Percentiles rank a stretch among this genome's conserved stretches.
phyloP scores from a whole-genome alignment of 2,888 invertebrate genomes.

The Holacanthella duospinosa region DNA sequence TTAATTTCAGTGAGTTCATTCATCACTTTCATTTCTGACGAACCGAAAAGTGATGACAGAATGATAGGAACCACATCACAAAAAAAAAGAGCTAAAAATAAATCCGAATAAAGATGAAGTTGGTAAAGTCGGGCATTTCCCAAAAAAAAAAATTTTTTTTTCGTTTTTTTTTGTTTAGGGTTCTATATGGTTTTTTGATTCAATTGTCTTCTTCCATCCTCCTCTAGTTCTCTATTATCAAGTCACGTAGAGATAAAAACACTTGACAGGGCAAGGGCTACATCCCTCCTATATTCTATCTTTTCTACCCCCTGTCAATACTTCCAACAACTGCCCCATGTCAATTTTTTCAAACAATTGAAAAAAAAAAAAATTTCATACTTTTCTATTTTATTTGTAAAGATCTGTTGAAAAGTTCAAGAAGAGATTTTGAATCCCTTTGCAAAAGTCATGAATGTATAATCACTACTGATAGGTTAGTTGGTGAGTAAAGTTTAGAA shows the following conservation, averaged over 20 bases:
- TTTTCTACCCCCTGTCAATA: neutral
- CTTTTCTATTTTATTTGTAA: too few relatives aligned
- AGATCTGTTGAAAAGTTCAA: too few relatives aligned
- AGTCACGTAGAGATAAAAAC: constrained; percentile 28
- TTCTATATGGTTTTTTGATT: constrained; percentile 19
- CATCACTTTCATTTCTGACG: neutral
- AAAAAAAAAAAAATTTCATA: neutral
- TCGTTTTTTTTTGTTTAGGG: neutral
- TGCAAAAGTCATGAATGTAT: too few relatives aligned
- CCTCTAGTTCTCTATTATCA: constrained; percentile 23
- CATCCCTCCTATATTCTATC: too few relatives aligned
- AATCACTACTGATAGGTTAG: too few relatives aligned
- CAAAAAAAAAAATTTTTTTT: too few relatives aligned
- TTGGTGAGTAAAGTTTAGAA: too few relatives aligned
- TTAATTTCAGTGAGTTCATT: neutral
- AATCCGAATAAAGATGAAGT: neutral
- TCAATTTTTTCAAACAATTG: neutral
- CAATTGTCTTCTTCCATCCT: constrained; percentile 17
- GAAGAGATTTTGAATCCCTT: too few relatives aligned
- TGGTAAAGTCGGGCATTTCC: neutral
- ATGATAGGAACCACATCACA: constrained; percentile 23
- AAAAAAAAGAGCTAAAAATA: constrained; percentile 8
- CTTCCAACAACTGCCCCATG: neutral
- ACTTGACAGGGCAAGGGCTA: constrained; percentile 24
- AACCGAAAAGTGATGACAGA: neutral